phyloP scores from a whole-genome alignment of 2,888 invertebrate species.

The Drosophila formosana region DNA sequence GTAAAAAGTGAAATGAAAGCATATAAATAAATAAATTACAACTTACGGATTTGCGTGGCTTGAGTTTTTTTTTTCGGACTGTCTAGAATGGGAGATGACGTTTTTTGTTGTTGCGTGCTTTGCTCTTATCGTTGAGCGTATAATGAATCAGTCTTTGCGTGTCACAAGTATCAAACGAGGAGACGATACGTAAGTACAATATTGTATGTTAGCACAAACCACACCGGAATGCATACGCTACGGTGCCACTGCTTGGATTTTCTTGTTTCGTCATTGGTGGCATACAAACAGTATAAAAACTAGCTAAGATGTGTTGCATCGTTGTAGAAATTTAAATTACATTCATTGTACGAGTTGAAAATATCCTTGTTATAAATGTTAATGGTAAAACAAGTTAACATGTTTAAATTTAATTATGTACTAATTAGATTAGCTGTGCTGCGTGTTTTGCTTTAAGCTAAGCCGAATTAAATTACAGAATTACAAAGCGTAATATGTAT shows the following conservation, averaged over 20 bases:
- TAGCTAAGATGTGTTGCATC: conserved; percentile 45
- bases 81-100: conserved; percentile 17
- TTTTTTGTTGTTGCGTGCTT: conserved; percentile 23
- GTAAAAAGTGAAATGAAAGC: conserved; percentile 1
- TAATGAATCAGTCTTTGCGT: conserved; percentile 80
- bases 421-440: conserved; percentile 36
- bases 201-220: conserved; percentile 40
- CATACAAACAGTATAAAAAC: conserved; percentile 64
- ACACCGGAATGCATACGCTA: conserved; percentile 30
- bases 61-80: conserved; percentile 5
- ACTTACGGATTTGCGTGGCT: conserved; percentile 13
- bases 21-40: conserved; percentile 8
- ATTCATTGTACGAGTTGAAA: conserved; percentile 29
- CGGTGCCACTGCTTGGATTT: conserved; percentile 3
- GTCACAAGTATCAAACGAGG: conserved; percentile 72
- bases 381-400: conserved; percentile 57
- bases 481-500: conserved; percentile 42
- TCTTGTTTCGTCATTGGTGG: conserved; percentile 21
- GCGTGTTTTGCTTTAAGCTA: conserved; percentile 48
- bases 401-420: conserved; percentile 36
- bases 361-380: conserved; percentile 22
- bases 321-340: conserved; percentile 16
- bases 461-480: conserved; percentile 50
- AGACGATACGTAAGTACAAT: conserved; percentile 52
- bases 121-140: conserved; percentile 60